These are phyloP conservation scores for Onychomys arenicola DNA, from an alignment of 2,797 vertebrate genomes.

Conservation along the genomic window DNA sequence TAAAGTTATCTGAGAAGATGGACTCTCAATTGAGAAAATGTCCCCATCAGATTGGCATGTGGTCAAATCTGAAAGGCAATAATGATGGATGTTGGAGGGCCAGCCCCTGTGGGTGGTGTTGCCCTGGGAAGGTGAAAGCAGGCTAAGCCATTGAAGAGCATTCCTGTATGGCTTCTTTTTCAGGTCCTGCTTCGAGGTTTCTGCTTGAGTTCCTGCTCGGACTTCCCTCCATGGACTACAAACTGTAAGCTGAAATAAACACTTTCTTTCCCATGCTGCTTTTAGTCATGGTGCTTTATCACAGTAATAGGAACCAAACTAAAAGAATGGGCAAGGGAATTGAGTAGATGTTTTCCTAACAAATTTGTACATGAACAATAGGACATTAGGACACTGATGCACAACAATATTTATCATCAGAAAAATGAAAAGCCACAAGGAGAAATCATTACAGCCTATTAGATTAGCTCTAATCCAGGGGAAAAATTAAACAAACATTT, in stretches of 20 bases:
- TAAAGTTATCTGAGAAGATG: background rate
- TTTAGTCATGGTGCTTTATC: background rate
- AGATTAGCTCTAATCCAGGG: no score
- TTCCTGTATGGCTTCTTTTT: background rate
- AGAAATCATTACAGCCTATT: background rate
- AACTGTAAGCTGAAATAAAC: background rate
- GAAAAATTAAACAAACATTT: background rate
- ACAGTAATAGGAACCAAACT: background rate
- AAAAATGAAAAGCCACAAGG: background rate
- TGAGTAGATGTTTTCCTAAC: background rate
- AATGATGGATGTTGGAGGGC: background rate
- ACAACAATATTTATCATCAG: background rate
- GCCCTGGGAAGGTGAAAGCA: background rate
- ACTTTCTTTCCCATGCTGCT: background rate
- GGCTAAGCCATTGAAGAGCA: background rate
- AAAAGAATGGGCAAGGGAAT: background rate
- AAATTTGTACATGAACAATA: background rate
- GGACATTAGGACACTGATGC: background rate
- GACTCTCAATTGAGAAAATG: background rate
- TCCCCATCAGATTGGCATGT: background rate
- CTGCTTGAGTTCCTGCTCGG: background rate
- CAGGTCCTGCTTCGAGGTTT: background rate
- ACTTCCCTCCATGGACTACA: background rate
- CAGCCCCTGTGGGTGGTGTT: background rate
- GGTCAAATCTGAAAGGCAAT: background rate